A percentile compares a stretch with the other conserved stretches of the same genome.
These are phyloP conservation scores for Phalacrocorax carbo DNA, from an alignment of 2,113 vertebrate species.

Conservation along the genomic window DNA sequence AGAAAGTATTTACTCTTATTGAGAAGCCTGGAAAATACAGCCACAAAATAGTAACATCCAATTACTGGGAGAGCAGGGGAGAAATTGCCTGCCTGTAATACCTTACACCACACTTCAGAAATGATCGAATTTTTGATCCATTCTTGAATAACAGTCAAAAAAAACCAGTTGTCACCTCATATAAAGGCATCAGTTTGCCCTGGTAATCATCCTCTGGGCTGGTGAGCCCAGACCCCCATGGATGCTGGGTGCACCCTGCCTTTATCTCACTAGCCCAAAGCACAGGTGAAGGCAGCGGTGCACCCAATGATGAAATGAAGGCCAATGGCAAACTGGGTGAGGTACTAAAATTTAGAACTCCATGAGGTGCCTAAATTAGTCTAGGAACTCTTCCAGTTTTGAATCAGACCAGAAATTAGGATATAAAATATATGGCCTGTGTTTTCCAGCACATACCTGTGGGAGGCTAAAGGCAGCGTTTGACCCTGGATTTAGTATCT, in stretches of 20 bases:
- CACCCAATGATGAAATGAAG: accelerated
- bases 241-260: neutral
- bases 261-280: neutral
- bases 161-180: neutral
- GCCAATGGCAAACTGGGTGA: neutral
- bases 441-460: neutral
- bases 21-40: neutral
- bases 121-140: neutral
- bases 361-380: neutral
- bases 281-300: accelerated
- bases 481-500: neutral
- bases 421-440: neutral
- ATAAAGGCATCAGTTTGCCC: neutral
- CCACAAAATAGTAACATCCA: neutral
- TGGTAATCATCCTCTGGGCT: neutral
- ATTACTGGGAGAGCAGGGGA: neutral
- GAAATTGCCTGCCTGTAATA: neutral
- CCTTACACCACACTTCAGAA: neutral
- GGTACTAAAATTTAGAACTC: neutral
- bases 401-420: neutral
- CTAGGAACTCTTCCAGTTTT: neutral
- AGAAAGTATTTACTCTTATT: neutral
- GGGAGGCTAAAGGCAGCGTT: accelerated
- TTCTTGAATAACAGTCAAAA: neutral
- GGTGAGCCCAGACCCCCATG: accelerated